Conservation (phyloP, 2,113 vertebrate species). For the Passer domesticus region DNA sequence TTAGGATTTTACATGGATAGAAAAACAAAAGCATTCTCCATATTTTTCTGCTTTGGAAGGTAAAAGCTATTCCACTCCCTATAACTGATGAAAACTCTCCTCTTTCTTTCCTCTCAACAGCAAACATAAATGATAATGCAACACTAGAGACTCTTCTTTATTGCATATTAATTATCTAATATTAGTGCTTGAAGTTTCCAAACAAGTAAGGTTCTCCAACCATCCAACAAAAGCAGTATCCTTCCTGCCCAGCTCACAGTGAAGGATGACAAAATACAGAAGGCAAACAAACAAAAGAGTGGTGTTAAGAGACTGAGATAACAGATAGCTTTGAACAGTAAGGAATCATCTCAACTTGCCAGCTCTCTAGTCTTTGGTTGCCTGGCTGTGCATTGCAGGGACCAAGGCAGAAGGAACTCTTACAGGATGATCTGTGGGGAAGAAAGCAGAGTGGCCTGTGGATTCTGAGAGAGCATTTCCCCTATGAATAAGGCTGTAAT, state of each 20-base stretch:
- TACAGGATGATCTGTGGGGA: slow-evolving; percentile 35
- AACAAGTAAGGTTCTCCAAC: not conserved
- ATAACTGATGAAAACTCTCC: not conserved
- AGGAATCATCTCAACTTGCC: slow-evolving; percentile 42
- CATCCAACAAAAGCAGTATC: not conserved
- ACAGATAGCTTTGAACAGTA: slow-evolving; percentile 23
- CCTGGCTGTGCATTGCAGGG: slow-evolving; percentile 42
- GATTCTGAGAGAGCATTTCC: not conserved
- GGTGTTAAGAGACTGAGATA: not conserved
- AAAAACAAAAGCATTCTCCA: not conserved
- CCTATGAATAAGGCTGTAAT: not conserved
- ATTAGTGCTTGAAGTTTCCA: not conserved
- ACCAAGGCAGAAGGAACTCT: slow-evolving; percentile 39
- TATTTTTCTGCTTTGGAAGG: not conserved
- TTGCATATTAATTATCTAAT: not conserved
- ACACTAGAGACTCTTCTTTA: not conserved
- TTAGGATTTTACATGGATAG: not conserved
- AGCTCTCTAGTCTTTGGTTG: slow-evolving; percentile 41
- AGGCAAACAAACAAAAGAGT: not conserved
- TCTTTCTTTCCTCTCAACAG: not conserved
- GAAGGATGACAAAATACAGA: not conserved
- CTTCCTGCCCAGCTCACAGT: not conserved
- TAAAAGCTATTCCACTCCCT: not conserved
- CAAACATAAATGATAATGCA: not conserved
- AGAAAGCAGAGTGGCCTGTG: slow-evolving; percentile 18